phyloP scores from a whole-genome alignment of 2,797 vertebrate genomes.

The Anolis apletophallus region DNA sequence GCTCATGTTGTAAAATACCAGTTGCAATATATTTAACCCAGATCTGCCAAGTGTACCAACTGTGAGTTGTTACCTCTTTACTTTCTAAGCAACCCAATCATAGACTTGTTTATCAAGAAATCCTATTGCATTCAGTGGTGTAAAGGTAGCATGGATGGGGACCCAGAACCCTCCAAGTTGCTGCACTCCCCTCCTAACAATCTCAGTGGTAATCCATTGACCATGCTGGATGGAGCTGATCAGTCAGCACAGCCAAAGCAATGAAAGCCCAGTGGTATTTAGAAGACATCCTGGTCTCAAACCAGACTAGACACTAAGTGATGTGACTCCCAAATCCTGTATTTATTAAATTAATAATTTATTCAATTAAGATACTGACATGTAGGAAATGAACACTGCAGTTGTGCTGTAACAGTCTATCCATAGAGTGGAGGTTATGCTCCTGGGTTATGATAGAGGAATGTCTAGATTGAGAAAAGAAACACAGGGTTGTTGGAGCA shows the following conservation, averaged over 20 bases:
- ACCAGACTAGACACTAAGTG: background rate
- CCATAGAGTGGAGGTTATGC: background rate
- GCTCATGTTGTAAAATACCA: background rate
- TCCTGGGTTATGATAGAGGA: background rate
- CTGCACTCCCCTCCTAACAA: no score
- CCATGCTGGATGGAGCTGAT: background rate
- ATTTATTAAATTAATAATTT: no score
- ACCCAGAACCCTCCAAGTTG: no score
- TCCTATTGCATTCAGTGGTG: background rate
- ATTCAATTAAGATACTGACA: background rate
- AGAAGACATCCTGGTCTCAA: background rate
- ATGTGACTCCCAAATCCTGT: background rate
- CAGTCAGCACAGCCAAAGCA: no score
- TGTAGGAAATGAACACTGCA: background rate
- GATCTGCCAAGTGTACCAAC: no score
- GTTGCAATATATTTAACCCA: no score
- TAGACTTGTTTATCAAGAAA: no score
- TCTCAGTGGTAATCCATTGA: background rate
- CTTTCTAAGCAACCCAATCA: no score
- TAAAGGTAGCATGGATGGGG: no score
- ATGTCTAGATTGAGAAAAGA: no score
- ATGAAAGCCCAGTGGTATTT: background rate
- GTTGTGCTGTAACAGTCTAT: background rate
- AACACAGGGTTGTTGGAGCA: no score
- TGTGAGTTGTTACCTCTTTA: no score